Percentiles rank a stretch among this genome's conserved stretches.
Conservation (phyloP, 2,888 invertebrate species). For the Cephus sareptanus region DNA sequence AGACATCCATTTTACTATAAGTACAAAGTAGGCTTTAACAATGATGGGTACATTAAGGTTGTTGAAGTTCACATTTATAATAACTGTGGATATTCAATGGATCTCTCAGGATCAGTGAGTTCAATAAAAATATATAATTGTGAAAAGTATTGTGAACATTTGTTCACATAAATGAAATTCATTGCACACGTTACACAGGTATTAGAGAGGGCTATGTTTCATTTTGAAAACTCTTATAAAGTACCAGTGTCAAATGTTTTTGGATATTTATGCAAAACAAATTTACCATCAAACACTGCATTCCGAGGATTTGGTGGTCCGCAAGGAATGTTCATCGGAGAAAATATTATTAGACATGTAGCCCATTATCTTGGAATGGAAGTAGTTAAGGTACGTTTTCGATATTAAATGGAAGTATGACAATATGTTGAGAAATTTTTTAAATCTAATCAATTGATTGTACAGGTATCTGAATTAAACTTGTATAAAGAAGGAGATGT, state of each 20-base stretch:
- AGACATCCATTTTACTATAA: conserved; percentile 89
- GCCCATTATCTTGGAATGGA: conserved; percentile 77
- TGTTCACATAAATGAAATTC: neutral
- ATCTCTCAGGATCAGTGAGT: conserved; percentile 82
- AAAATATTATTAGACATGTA: conserved; percentile 81
- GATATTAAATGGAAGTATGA: neutral
- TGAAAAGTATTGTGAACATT: neutral
- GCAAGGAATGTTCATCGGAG: conserved; percentile 89
- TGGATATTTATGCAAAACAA: conserved; percentile 86
- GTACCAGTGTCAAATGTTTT: conserved; percentile 79
- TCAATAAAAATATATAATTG: conserved; percentile 1
- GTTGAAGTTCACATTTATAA: conserved; percentile 79
- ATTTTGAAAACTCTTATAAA: conserved; percentile 85
- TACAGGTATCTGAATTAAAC: conserved; percentile 74
- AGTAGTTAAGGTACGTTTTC: conserved; percentile 71
- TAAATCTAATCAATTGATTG: conserved; percentile 5
- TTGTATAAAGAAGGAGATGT: conserved; percentile 81
- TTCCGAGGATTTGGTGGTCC: conserved; percentile 94
- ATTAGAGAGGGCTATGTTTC: conserved; percentile 84
- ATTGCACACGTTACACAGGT: conserved; percentile 68
- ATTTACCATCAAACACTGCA: conserved; percentile 92
- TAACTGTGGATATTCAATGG: conserved; percentile 86
- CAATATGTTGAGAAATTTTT: neutral
- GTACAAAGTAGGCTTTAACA: conserved; percentile 85
- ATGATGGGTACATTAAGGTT: conserved; percentile 80